Evolutionary conservation across 1,140 invertebrate genomes (phyloP), one percentile per base, ranked within the genome.

Genomic region (Trichonephila inaurata): DNA sequence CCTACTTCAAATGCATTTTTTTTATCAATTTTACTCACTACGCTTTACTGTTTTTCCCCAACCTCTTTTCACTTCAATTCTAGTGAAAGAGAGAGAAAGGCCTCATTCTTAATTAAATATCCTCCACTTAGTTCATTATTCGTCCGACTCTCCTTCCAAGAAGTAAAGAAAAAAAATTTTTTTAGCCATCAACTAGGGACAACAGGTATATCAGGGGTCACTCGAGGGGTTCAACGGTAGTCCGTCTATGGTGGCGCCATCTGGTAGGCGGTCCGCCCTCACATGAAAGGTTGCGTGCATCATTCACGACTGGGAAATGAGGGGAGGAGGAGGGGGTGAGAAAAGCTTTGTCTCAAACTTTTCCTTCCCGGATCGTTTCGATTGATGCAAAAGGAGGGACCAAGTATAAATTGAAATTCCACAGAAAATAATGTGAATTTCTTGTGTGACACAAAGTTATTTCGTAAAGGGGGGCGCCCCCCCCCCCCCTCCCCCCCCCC

Each of bases 131-230:
- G 72, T 82, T 62, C 69, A 91, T 81, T 81, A 91, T 91, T 81
- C 51, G 60, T 82, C 61, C 51, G 7, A 10, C 51, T 51, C 66
- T 72, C n/a, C 89, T 62, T 82, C 72, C 24, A 33, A 62, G 60
- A 86, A 64, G 28, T 21, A 62, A 62, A 18, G 10, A 14, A 16
- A 5, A 12, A 64, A 28, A 24, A 12, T 14, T 14, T 16, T 62
- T n/a, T 16, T 62, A 91, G 69, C 89, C 72, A 89, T 89, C 86
- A 61, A 24, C 24, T 24, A 40, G 89, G 72, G 69, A 81, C 72
- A 91, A 91, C 89, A 91, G 89, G 89, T 91, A 91, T 81, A 91
- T 51, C 28, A 60, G 58, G 72, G 89, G 89, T 91, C 89, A 91
- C 14, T n/a, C 6, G 44, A 40, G n/a, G 87, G 51, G 89, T 44